Base-by-base conservation (phyloP, 2,888 invertebrate species). In the Phaonia tiefii region DNA sequence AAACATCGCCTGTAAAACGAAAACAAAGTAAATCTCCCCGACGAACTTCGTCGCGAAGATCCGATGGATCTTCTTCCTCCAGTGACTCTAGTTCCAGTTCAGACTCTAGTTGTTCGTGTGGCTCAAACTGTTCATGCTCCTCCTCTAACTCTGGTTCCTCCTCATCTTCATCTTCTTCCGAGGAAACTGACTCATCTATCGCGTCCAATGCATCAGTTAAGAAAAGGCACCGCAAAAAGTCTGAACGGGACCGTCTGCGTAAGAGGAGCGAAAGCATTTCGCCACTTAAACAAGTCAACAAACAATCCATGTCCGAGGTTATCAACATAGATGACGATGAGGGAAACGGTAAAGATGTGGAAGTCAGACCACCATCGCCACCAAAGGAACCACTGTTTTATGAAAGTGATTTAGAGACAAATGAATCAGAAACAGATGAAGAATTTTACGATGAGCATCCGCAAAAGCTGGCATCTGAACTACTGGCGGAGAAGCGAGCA, bases 371-470 rank as follows among this genome's bases (percentile, higher is more conserved):
- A 10, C 81, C 86, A 3, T 83, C 86, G 0, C 82, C 81, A 0
- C 85, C 88, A 0, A 85, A 86, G 39, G 94, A 95, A 85, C 92
- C 93, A 0, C 91, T 93, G 0, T 93, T 96, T 80, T 92, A 93
- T 42, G 97, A 97, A 91, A 95, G 96, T 0, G 97, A 97, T 90
- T 92, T 97, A 67, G 96, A 96, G 85, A 97, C 97, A 0, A 94
- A 95, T 15, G 95, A 96, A 89, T 95, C 96, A 65, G 96, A 96
- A 83, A 96, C 96, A 0, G 96, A 96, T 89, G 96, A 96, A 91
- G 96, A 96, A 85, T 96, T 96, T 89, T 97, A 96, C 88, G 96
- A 97, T 88, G 93, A 95, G 86, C 93, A 96, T 89, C 96, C 96
- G 0, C 95, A 96, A 85, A 92, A 92, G 86, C 89, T 95, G 79